These are phyloP conservation scores for Cygnus atratus DNA, from an alignment of 2,113 vertebrate genomes.

Conservation along the genomic window DNA sequence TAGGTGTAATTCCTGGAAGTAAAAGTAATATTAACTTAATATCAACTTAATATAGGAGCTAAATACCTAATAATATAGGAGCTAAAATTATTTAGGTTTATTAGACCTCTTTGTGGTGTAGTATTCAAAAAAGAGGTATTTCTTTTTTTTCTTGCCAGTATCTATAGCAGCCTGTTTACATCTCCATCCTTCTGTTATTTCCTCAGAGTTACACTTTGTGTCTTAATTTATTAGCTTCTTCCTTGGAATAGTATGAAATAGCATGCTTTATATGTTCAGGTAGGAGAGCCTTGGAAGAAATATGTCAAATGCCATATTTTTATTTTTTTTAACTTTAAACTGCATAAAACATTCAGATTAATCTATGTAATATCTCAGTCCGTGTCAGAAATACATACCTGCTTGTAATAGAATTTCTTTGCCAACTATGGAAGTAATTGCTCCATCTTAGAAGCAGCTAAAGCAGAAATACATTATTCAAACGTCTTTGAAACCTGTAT, in stretches of 20 bases:
- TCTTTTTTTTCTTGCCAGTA: not conserved
- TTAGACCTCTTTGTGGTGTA: not conserved
- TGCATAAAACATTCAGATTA: not conserved
- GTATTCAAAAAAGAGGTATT: not conserved
- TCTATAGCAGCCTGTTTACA: not conserved
- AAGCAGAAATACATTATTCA: constrained; percentile 11
- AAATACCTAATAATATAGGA: not conserved
- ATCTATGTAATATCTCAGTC: not conserved
- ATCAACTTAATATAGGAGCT: not conserved
- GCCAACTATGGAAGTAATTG: not conserved
- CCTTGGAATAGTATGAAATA: not conserved
- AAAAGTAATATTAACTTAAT: not conserved
- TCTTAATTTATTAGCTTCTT: not conserved
- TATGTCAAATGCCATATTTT: not conserved
- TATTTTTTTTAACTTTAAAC: not conserved
- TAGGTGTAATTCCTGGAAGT: not conserved
- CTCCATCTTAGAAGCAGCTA: constrained; percentile 8
- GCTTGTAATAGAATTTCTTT: not conserved
- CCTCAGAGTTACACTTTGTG: not conserved
- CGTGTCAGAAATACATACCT: not conserved
- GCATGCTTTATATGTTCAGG: not conserved
- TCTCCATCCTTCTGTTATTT: not conserved
- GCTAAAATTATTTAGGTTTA: not conserved
- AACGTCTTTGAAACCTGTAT: not conserved
- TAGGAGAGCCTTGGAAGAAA: not conserved